Base-by-base conservation (phyloP, 2,113 vertebrate genomes). In the Sitta europaea region DNA sequence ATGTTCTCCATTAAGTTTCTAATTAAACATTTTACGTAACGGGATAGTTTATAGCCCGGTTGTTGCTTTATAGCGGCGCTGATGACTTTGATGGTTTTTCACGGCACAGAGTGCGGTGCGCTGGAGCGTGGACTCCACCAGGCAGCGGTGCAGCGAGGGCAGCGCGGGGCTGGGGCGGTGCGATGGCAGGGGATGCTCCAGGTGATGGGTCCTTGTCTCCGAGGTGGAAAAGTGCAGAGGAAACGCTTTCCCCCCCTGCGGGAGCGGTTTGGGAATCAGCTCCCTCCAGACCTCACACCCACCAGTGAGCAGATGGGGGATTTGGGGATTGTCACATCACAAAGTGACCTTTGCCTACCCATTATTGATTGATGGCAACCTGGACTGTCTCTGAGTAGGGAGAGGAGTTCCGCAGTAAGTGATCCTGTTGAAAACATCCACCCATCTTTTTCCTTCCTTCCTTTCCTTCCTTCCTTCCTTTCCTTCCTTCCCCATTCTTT, bases 11-110 rank as follows among this genome's bases (percentile, higher is more conserved):
- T 95, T 97, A 97, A 96, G 91, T 93, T 97, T 97, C 90, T 97
- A 97, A 96, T 97, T 97, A 97, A 97, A 97, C 86, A 84, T 94
- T 92, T 97, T 95, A 95, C 89, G 71, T 94, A 95, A 96, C 89
- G 45, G 73, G 66, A 95, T 94, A 62, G 92, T 95, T 97, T 94
- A 78, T 84, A 27, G 92, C 88, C 72, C 88, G 71, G 93, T 95
- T 88, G 68, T 63, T 88, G n/a, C 94, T 97, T 94, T 76, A 65
- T 61, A 90, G 96, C 95, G 16, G 75, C 35, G 9, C 24, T 95
- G 95, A 88, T 93, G 94, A 33, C 90, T 96, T 94, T 88, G 84
- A 89, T 94, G 92, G 90, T 33, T 83, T 96, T 96, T 92, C 90
- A 93, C 96, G 94, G 96, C 93, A 35, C 92, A 93, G 92, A 86